Evolutionary conservation across 2,113 vertebrate genomes (phyloP).

Genomic region (Cottus gobio): DNA sequence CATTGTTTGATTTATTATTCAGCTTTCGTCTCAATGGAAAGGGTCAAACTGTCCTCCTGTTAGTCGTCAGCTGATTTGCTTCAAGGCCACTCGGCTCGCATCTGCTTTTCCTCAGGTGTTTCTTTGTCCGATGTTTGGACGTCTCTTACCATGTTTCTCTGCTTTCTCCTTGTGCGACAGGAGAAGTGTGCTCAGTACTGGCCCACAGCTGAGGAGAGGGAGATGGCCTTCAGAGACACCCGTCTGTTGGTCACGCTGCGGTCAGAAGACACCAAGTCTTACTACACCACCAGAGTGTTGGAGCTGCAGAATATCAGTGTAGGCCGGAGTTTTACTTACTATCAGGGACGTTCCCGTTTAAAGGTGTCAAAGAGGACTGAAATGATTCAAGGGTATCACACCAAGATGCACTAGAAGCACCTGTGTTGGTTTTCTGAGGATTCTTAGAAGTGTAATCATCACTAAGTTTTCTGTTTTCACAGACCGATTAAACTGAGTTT

Average conservation of each 20-base stretch:
- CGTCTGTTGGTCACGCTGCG: constrained; percentile 90
- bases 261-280: constrained; percentile 95
- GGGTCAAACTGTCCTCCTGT: not conserved
- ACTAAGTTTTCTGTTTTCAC: not conserved
- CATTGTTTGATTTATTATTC: not conserved
- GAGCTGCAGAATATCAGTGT: constrained; percentile 92
- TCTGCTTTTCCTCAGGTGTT: not conserved
- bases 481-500: not conserved
- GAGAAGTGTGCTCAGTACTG: constrained; percentile 99
- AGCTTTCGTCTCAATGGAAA: not conserved
- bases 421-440: not conserved
- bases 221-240: constrained; percentile 93
- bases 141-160: not conserved
- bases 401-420: not conserved
- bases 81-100: not conserved
- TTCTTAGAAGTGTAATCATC: not conserved
- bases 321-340: constrained; percentile 66
- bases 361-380: constrained; percentile 11
- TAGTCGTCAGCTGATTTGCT: not conserved
- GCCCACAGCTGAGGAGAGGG: constrained; percentile 89
- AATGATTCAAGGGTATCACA: not conserved
- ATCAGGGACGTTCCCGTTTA: constrained; percentile 8
- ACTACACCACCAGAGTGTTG: constrained; percentile 94
- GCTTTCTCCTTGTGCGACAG: constrained; percentile 73
- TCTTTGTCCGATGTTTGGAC: not conserved